phyloP scores from a whole-genome alignment of 2,797 vertebrate species.

The Manis crassicaudata region DNA sequence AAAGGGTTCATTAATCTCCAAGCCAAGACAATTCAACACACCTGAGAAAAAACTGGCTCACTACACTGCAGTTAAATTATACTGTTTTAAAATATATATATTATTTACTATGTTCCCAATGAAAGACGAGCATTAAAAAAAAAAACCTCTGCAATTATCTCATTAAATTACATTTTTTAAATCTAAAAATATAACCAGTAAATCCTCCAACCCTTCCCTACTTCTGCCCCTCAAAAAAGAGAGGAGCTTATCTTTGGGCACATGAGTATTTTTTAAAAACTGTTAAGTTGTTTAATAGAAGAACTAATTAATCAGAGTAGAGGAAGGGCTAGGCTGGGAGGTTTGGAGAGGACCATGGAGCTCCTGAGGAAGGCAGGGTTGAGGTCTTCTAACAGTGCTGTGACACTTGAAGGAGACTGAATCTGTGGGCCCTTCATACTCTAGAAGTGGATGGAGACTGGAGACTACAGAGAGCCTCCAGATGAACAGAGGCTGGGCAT shows the following conservation, averaged over 20 bases:
- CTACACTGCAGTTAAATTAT: constrained; percentile 12
- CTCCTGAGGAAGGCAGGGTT: neutral
- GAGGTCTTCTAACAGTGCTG: neutral
- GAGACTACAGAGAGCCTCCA: neutral
- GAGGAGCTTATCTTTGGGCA: neutral
- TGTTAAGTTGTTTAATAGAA: neutral
- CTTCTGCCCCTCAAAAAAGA: neutral
- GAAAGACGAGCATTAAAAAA: constrained; percentile 13
- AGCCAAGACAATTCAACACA: neutral
- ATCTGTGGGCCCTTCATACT: neutral
- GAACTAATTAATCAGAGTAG: neutral
- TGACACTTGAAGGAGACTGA: neutral
- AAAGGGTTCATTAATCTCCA: neutral
- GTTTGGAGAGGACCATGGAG: neutral
- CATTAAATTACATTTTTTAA: constrained; percentile 1
- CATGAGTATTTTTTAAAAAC: neutral
- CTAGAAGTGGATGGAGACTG: neutral
- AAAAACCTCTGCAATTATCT: constrained; percentile 16
- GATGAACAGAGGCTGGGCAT: neutral
- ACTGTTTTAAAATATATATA: neutral
- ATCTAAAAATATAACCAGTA: constrained; percentile 40
- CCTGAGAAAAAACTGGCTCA: neutral
- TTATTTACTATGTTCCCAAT: constrained; percentile 17
- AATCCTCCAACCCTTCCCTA: neutral
- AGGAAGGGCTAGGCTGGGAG: neutral